Evolutionary conservation across 2,888 invertebrate genomes (phyloP).

Genomic region (Spilosoma lubricipeda): DNA sequence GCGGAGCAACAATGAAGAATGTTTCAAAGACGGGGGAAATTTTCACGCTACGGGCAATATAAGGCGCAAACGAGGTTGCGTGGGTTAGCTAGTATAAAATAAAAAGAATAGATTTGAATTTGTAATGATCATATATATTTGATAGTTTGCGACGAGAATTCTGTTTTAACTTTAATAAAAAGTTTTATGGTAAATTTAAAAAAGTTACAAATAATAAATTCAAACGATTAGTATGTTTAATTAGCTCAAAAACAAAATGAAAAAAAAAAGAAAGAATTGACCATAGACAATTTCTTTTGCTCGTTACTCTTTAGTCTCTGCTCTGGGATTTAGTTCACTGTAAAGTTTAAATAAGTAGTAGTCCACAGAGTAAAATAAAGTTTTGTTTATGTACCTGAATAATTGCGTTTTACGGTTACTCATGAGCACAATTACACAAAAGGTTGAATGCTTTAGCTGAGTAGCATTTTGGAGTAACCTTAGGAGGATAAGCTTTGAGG

Average conservation of each 20-base stretch:
- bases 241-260: neutral
- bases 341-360: neutral
- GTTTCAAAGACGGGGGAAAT: no score
- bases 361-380: neutral
- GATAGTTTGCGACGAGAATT: no score
- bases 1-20: no score
- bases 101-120: neutral
- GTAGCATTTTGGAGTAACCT: neutral
- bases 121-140: no score
- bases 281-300: neutral
- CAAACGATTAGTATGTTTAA: no score
- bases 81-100: no score
- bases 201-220: no score
- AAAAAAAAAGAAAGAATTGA: neutral
- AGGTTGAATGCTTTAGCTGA: neutral
- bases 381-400: neutral
- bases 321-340: neutral
- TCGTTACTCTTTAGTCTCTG: neutral
- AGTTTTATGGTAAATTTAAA: no score
- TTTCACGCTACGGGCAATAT: no score
- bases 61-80: no score
- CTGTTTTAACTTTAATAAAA: no score
- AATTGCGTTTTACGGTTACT: neutral
- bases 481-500: no score
- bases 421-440: neutral